Evolutionary conservation across 2,888 invertebrate species (phyloP), one percentile per base, ranked within the genome.

Genomic region (Cheilosia scutellata): DNA sequence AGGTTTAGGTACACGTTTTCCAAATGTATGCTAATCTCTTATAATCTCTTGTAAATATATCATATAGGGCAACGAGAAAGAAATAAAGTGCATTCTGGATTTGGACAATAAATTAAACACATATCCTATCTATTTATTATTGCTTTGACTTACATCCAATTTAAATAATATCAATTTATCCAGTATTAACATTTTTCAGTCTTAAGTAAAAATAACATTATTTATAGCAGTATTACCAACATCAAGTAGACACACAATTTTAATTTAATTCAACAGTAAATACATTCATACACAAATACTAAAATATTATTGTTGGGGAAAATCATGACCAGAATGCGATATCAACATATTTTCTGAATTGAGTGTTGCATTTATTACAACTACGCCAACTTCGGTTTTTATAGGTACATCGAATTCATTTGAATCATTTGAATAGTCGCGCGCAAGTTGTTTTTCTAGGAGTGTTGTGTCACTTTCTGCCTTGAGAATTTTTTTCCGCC

Each of bases 381-480:
- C 40, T 1, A 51, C 40, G 16, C 40, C 31, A 6, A 40, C 27
- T 49, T 25, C 37, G 0, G 9, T 0, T 49, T 75, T 55, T 20
- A 11, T n/a, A 42, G 47, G 16, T 20, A 55, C 7, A 11, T 58
- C 53, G 20, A 79, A 68, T 62, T 63, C 42, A 0, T 42, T 57
- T 31, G 63, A n/a, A 71, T 63, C 42, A 0, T 42, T 57, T 31
- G 63, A n/a, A 71, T 25, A 20, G 33, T 68, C 31, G 7, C 63
- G n/a, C 27, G 33, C 49, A 9, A 16, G 4, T 40, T 71, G 77
- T 25, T 79, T 83, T 98, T 88, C 98, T 98, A 5, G 60, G 44
- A 92, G 62, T 1, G 91, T 90, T 5, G 91, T 91, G 66, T 92
- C 92, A 11, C 92, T 92, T n/a, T 91, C 91, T 0, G 91, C 90